Evolutionary conservation across 2,113 vertebrate species (phyloP).

Genomic region (Piaya cayana): DNA sequence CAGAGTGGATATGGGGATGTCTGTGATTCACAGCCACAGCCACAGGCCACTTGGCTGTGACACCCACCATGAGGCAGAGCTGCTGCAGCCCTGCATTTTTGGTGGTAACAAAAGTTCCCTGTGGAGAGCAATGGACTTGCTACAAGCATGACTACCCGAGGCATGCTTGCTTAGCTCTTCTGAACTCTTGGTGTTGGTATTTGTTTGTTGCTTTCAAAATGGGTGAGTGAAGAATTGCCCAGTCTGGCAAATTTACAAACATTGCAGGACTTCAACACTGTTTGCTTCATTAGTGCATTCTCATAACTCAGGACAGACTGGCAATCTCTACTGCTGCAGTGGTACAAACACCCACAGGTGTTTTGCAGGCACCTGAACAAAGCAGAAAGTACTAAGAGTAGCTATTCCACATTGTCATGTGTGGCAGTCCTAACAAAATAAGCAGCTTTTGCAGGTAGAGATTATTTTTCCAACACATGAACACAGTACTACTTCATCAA

Average conservation of each 20-base stretch:
- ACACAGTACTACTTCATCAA: neutral
- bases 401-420: neutral
- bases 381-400: neutral
- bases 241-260: neutral
- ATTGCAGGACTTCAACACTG: neutral
- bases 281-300: neutral
- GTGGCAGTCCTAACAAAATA: neutral
- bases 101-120: neutral
- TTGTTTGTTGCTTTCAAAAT: neutral
- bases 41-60: neutral
- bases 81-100: neutral
- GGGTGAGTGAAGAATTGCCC: neutral
- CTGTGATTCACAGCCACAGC: neutral
- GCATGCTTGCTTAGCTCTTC: neutral
- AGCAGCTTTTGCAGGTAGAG: neutral
- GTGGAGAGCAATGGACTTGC: rapidly evolving
- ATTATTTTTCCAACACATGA: neutral
- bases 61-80: neutral
- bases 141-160: neutral
- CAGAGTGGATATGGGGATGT: neutral
- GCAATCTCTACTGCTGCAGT: neutral
- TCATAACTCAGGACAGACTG: neutral
- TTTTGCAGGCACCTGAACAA: neutral
- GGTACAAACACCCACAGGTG: neutral
- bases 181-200: neutral